phyloP scores from a whole-genome alignment of 1,140 invertebrate genomes.

The Myzus persicae region DNA sequence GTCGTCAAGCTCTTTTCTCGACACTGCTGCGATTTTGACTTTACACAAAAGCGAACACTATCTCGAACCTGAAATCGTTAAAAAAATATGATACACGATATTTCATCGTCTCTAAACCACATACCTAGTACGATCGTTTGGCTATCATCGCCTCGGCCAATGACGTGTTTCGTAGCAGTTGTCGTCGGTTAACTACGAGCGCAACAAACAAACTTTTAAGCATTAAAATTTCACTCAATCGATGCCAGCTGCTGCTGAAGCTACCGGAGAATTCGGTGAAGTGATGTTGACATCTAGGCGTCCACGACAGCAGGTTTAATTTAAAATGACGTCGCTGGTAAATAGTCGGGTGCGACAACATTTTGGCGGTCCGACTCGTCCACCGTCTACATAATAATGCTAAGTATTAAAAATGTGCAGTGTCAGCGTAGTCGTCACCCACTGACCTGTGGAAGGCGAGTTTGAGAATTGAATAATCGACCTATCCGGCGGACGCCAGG shows the following conservation, averaged over 20 bases:
- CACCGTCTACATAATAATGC: background rate
- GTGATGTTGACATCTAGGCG: background rate
- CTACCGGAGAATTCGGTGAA: background rate
- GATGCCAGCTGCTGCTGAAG: background rate
- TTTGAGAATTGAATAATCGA: slow-evolving; percentile 35
- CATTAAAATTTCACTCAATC: background rate
- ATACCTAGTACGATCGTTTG: background rate
- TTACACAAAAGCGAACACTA: background rate
- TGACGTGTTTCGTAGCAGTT: background rate
- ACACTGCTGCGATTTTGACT: background rate
- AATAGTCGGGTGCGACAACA: background rate
- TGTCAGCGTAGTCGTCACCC: background rate
- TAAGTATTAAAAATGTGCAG: slow-evolving; percentile 29
- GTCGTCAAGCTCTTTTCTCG: background rate
- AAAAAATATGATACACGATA: background rate
- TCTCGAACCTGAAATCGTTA: background rate
- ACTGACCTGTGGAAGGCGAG: background rate
- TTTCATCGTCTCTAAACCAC: background rate
- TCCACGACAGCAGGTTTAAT: background rate
- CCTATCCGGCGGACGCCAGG: background rate
- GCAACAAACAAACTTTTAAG: background rate
- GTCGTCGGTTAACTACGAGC: background rate
- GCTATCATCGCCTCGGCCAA: background rate
- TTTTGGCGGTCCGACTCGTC: background rate
- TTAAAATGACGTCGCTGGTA: slow-evolving; percentile 17